A percentile compares a stretch with the other conserved stretches of the same genome.
phyloP scores from a whole-genome alignment of 2,113 vertebrate genomes.

The Indicator indicator region DNA sequence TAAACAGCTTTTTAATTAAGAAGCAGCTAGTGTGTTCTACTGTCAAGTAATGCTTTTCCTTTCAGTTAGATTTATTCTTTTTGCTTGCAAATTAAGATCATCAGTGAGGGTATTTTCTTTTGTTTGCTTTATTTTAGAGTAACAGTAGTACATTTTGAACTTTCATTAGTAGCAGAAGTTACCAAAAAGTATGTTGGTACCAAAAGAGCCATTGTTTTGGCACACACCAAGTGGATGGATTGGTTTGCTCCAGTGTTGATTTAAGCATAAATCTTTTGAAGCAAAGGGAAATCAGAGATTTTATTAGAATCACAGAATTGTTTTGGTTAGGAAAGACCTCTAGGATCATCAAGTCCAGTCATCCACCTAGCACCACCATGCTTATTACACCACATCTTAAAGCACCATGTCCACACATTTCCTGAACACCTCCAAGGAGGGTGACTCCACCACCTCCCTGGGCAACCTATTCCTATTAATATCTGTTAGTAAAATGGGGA shows the following conservation, averaged over 20 bases:
- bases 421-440: no score
- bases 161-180: not conserved
- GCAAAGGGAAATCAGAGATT: not conserved
- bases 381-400: no score
- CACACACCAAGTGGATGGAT: not conserved
- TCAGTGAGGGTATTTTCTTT: not conserved
- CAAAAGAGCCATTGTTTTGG: not conserved
- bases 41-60: not conserved
- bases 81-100: not conserved
- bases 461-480: no score
- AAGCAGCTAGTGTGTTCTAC: not conserved
- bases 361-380: no score
- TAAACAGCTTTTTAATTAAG: not conserved
- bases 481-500: not conserved
- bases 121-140: not conserved
- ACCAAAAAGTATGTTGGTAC: not conserved
- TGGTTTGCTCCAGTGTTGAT: not conserved
- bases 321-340: no score
- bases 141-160: not conserved
- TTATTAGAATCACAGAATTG: not conserved
- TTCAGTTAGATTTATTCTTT: not conserved
- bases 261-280: not conserved
- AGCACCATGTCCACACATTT: no score
- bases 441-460: no score
- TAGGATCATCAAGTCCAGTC: no score